Base-by-base conservation (phyloP, 2,888 invertebrate species). In the Nycteola revayana region DNA sequence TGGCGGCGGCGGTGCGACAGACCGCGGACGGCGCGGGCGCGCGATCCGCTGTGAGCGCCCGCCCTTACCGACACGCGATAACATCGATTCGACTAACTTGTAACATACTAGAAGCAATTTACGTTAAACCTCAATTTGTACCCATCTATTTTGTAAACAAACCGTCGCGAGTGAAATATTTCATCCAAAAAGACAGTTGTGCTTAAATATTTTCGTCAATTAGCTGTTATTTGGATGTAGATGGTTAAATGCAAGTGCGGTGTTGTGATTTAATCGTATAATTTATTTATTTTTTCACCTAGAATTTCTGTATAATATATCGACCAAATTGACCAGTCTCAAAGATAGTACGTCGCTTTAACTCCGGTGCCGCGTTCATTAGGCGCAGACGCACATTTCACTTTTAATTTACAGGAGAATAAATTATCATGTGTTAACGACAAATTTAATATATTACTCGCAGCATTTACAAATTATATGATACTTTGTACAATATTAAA, bases 1-100 rank as follows among this genome's bases (percentile, higher is more conserved):
- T 88, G 90, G 89, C 88, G 85, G 82, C 83, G 76, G 81, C 82
- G 82, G 72, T 75, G 83, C 70, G 84, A 78, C 70, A 70, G 73
- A 76, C 85, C 86, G 86, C 88, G 86, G 85, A 85, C 86, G 81
- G 79, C 86, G 88, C 90, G 90, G 90, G 87, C 90, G 90, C 90
- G 83, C 83, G 70, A 66, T 57, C 70, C 68, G 63, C 51, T 64
- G 69, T 69, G 69, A 65, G 64, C 71, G 73, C 66, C 69, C 76
- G 70, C 63, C 73, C 66, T 66, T 75, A 70, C 53, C 73, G 69
- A 81, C 80, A 79, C 80, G 73, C 78, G 75, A n/a, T n/a, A n/a
- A n/a, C n/a, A n/a, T n/a, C 77, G 79, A 76, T 75, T 40, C 43
- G 32, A 48, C 42, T 66, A 52, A 33, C 48, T 69, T 34, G 33